Percentiles rank a stretch among this genome's conserved stretches.
Evolutionary conservation across 2,888 invertebrate genomes (phyloP).

Genomic region (Papilio protenor): DNA sequence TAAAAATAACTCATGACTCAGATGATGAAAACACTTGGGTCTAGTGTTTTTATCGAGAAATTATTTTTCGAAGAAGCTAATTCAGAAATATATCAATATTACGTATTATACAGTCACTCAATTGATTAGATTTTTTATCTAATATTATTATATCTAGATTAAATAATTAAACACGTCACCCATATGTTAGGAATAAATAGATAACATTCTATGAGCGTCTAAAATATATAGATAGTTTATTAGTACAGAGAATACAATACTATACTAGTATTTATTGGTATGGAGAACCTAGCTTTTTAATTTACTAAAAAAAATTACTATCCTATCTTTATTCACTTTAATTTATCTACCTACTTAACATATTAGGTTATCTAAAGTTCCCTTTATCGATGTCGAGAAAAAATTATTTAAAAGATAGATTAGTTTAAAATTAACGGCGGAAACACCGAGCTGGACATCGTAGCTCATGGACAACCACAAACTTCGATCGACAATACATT

Average conservation of each 20-base stretch:
- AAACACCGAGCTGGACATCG: too few species aligned
- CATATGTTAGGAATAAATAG: background rate
- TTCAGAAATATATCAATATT: background rate
- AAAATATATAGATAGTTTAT: conserved; percentile 34
- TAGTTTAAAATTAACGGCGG: too few species aligned
- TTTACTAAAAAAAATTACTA: too few species aligned
- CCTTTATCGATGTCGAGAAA: background rate
- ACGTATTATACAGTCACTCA: background rate
- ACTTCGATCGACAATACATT: too few species aligned
- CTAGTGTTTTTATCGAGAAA: background rate
- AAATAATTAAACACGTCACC: conserved; percentile 4
- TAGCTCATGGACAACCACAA: too few species aligned
- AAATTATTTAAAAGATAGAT: too few species aligned
- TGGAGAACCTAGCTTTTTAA: too few species aligned
- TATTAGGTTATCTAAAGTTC: background rate
- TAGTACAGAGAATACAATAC: too few species aligned
- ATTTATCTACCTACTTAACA: too few species aligned
- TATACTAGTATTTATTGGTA: too few species aligned
- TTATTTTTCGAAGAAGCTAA: background rate
- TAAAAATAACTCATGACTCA: conserved; percentile 10
- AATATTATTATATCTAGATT: background rate
- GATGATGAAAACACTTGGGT: background rate
- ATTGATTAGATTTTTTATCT: background rate
- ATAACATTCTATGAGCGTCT: conserved; percentile 21
- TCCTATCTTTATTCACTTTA: too few species aligned